Conservation (phyloP, 2,113 vertebrate species). For the Corythoichthys intestinalis region DNA sequence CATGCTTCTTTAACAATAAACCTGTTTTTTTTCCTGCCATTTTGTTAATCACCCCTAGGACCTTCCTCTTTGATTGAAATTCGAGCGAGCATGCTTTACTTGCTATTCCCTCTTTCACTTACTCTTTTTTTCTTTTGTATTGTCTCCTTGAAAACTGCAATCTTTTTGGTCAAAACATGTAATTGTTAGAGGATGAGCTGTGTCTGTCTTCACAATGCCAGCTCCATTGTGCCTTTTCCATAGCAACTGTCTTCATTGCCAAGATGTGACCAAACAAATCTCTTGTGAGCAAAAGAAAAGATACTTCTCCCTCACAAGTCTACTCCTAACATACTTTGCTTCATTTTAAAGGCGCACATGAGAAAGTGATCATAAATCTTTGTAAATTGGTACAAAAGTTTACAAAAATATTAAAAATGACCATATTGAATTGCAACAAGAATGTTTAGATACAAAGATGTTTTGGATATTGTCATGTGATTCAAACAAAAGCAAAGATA, state of each 20-base stretch:
- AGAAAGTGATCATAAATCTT: slow-evolving; percentile 33
- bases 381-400: slow-evolving; percentile 24
- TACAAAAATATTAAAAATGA: slow-evolving; percentile 30
- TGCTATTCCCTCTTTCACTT: slow-evolving; percentile 49
- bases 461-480: neutral
- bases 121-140: slow-evolving; percentile 56
- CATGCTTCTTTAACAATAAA: slow-evolving; percentile 59
- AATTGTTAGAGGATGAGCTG: slow-evolving; percentile 62
- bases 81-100: slow-evolving; percentile 54
- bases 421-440: slow-evolving; percentile 16
- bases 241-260: slow-evolving; percentile 71
- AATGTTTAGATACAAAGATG: neutral
- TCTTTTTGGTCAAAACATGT: slow-evolving; percentile 66
- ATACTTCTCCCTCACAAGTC: slow-evolving; percentile 48
- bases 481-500: neutral
- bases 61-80: slow-evolving; percentile 64
- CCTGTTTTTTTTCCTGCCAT: slow-evolving; percentile 57
- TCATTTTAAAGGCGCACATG: slow-evolving; percentile 36
- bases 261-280: slow-evolving; percentile 67
- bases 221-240: slow-evolving; percentile 63
- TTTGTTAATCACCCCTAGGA: slow-evolving; percentile 70
- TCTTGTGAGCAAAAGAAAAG: slow-evolving; percentile 52
- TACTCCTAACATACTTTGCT: slow-evolving; percentile 36
- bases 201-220: slow-evolving; percentile 56
- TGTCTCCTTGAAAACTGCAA: slow-evolving; percentile 70